Evolutionary conservation across 2,113 vertebrate genomes (phyloP), one percentile per base, ranked within the genome.

Genomic region (Dromas ardeola): DNA sequence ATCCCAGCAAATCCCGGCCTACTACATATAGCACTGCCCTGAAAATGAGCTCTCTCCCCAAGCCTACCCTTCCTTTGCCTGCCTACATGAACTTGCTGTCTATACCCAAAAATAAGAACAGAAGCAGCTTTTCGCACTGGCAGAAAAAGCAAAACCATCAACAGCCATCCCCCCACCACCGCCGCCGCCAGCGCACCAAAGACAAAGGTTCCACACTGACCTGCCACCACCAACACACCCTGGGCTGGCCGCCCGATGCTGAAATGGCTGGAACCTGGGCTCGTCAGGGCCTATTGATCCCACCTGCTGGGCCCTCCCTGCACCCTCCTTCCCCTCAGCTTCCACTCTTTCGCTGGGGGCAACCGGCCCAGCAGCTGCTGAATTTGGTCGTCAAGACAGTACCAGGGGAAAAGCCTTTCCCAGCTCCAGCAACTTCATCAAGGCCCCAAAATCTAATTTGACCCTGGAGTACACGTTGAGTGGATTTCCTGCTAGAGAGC

Each of bases 221-320:
- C 58, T 15, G 2, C 2, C 2, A 0, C 15, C 9, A 6, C 27
- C 27, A 16, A 7, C 16, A 6, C 11, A 6, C 16, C 14, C 5
- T 13, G 2, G 15, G 2, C 14, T 4, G 11, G 11, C 19, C 5
- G 4, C 47, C 14, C 0, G 15, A 4, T 1, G 0, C n/a, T 23
- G 27, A 77, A 76, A 77, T 10, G 5, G n/a, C 50, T 0, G 0
- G 47, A 19, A 5, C 4, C 56, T 14, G 5, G 5, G 10, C 34
- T 69, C 5, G 0, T 32, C 2, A 3, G 30, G 36, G 12, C 38
- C 20, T 38, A 43, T 9, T 27, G n/a, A n/a, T 25, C 20, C 42
- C 70, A 86, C 32, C 25, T 61, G 80, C 2, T 0, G 15, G 19
- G 4, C 21, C 20, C 5, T 15, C 49, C 23, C 15, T 11, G 13